These are phyloP conservation scores for Hippopotamus amphibius DNA, from an alignment of 2,113 vertebrate species.

Conservation along the genomic window DNA sequence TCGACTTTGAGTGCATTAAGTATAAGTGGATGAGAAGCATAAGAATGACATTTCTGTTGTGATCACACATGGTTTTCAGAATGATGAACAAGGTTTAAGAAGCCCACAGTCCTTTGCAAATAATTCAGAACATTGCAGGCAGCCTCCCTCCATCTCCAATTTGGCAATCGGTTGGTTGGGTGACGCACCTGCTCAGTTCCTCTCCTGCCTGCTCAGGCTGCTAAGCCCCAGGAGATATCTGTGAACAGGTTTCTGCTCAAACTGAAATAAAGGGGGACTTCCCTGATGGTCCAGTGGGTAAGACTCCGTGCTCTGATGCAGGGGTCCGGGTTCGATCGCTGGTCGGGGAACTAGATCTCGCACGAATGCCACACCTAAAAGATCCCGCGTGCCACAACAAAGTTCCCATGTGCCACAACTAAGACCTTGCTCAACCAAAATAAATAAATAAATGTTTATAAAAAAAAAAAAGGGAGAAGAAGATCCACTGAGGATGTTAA, in stretches of 20 bases:
- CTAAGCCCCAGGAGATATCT: neutral
- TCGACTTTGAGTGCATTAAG: conserved; percentile 31
- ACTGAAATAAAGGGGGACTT: conserved; percentile 7
- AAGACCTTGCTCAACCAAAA: too few relatives aligned
- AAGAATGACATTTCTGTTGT: conserved; percentile 53
- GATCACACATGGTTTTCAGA: conserved; percentile 54
- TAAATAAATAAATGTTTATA: too few relatives aligned
- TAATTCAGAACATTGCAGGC: conserved; percentile 38
- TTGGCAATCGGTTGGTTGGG: neutral
- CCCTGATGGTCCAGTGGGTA: too few relatives aligned
- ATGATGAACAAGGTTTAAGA: conserved; percentile 55
- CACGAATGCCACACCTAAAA: too few relatives aligned
- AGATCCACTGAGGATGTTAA: too few relatives aligned
- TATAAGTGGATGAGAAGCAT: conserved; percentile 61
- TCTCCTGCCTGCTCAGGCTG: neutral
- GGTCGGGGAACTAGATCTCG: too few relatives aligned
- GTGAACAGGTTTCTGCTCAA: neutral
- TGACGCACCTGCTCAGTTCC: neutral
- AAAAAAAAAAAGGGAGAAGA: too few relatives aligned
- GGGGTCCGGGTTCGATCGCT: too few relatives aligned
- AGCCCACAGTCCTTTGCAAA: conserved; percentile 55
- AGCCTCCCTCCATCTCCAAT: neutral
- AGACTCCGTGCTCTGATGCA: too few relatives aligned
- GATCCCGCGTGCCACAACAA: too few relatives aligned
- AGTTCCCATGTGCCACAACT: too few relatives aligned